Conservation (phyloP, 2,888 invertebrate species). For the Hermodice carunculata region DNA sequence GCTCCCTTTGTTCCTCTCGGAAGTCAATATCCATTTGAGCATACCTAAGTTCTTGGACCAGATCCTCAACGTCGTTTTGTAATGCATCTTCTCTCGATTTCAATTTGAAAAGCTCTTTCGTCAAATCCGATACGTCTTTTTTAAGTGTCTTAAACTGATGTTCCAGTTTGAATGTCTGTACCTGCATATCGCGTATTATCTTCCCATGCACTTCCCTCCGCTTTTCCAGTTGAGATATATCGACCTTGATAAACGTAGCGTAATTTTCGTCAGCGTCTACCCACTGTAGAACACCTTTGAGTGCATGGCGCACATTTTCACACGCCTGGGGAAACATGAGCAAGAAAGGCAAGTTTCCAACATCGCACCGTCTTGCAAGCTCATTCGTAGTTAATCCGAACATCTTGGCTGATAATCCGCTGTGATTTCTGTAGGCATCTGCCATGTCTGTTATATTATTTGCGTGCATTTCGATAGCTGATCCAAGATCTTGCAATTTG, state of each 20-base stretch:
- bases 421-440: slow-evolving; percentile 17
- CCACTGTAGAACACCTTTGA: slow-evolving; percentile 51
- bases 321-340: slow-evolving; percentile 56
- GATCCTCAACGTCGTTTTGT: slow-evolving; percentile 41
- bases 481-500: slow-evolving; percentile 48
- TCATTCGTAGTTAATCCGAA: slow-evolving; percentile 52
- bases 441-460: slow-evolving; percentile 53
- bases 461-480: slow-evolving; percentile 47
- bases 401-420: slow-evolving; percentile 47
- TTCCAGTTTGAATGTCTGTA: slow-evolving; percentile 49
- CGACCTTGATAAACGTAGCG: slow-evolving; percentile 51
- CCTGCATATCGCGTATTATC: slow-evolving; percentile 42
- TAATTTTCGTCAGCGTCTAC: slow-evolving; percentile 55
- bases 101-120: slow-evolving; percentile 48
- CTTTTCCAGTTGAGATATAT: slow-evolving; percentile 51
- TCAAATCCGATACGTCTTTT: slow-evolving; percentile 42
- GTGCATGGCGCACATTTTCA: slow-evolving; percentile 53
- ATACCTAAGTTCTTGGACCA: slow-evolving; percentile 48
- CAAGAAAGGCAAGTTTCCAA: slow-evolving; percentile 53
- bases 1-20: slow-evolving; percentile 47
- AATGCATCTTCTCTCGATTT: slow-evolving; percentile 44
- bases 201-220: slow-evolving; percentile 44
- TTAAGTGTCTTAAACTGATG: slow-evolving; percentile 48
- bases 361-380: slow-evolving; percentile 48
- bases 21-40: slow-evolving; percentile 53